Evolutionary conservation across 2,113 vertebrate species (phyloP).

Genomic region (Cyprinodon tularosa): DNA sequence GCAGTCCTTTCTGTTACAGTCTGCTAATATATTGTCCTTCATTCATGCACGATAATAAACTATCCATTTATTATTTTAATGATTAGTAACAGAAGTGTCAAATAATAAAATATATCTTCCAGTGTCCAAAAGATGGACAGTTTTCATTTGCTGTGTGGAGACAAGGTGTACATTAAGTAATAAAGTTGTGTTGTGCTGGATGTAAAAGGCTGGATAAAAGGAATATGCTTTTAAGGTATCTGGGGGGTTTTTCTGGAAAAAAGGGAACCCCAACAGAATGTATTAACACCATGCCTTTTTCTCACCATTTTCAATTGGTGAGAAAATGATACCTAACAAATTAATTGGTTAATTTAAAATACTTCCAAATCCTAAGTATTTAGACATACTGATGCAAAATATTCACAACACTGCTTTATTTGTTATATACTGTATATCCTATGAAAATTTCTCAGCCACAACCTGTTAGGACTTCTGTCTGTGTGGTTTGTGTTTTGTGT

Average conservation of each 20-base stretch:
- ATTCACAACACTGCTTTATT: too few relatives aligned
- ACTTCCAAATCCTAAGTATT: too few relatives aligned
- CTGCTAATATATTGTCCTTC: slow-evolving; percentile 25
- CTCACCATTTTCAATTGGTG: too few relatives aligned
- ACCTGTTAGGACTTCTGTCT: too few relatives aligned
- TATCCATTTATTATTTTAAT: slow-evolving; percentile 29
- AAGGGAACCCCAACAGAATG: background rate
- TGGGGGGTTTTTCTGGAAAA: background rate
- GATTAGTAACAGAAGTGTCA: slow-evolving; percentile 21
- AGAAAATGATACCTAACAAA: too few relatives aligned
- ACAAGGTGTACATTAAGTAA: background rate
- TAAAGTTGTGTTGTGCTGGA: slow-evolving; percentile 4
- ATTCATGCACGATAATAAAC: slow-evolving; percentile 26
- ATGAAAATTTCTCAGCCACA: too few relatives aligned
- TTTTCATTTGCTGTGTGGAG: background rate
- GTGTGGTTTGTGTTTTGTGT: too few relatives aligned
- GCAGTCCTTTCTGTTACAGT: background rate
- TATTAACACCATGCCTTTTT: too few relatives aligned
- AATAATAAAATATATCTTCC: slow-evolving; percentile 6
- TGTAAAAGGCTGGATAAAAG: background rate
- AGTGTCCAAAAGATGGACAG: background rate
- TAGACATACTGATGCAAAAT: too few relatives aligned
- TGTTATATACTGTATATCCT: too few relatives aligned
- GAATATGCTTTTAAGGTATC: background rate
- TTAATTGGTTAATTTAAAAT: too few relatives aligned